Evolutionary conservation across 2,113 vertebrate genomes (phyloP).

Genomic region (Gallinago jamesoni): DNA sequence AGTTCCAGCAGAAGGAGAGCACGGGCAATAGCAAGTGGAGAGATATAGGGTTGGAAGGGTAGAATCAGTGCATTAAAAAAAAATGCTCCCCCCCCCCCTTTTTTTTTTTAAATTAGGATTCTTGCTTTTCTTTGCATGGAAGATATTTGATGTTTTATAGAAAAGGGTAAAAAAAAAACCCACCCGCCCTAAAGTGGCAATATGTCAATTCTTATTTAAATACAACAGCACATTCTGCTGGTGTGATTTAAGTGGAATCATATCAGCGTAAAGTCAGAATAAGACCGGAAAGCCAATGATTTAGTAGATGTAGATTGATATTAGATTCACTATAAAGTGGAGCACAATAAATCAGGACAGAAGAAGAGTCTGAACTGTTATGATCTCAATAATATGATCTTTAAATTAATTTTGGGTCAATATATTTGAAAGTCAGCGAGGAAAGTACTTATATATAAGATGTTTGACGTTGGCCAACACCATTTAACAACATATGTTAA

Average conservation of each 20-base stretch:
- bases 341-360: neutral
- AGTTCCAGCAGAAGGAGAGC: neutral
- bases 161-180: neutral
- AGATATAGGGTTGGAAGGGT: neutral
- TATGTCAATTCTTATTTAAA: neutral
- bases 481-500: neutral
- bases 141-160: neutral
- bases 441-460: neutral
- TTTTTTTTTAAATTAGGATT: neutral
- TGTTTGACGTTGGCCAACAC: neutral
- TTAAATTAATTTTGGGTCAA: neutral
- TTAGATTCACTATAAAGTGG: neutral
- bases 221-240: neutral
- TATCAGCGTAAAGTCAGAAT: neutral
- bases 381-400: neutral
- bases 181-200: accelerated
- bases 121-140: neutral
- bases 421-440: neutral
- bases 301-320: neutral
- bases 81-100: no score
- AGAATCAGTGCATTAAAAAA: neutral
- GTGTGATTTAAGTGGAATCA: neutral
- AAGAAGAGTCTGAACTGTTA: neutral
- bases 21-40: neutral
- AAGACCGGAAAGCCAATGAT: neutral